A percentile compares a stretch with the other conserved stretches of the same genome.
Evolutionary conservation across 30 jellyfish, hydroid and myxozoan species (phyloP).

Genomic region (Mastigias papua): DNA sequence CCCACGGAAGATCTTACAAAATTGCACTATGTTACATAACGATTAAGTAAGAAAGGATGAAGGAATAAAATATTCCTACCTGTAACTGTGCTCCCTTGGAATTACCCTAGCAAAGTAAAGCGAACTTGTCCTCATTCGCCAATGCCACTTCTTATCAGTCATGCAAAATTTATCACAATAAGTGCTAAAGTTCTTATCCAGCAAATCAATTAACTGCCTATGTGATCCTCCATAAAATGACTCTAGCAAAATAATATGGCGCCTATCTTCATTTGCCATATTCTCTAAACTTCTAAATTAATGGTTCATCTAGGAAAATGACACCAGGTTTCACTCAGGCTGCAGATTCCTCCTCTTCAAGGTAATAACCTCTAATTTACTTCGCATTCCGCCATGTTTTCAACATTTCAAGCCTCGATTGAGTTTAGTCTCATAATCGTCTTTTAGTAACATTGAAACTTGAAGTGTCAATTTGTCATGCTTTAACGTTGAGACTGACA

Average conservation of each 20-base stretch:
- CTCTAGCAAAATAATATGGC: constrained; percentile 62
- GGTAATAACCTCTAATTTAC: no score
- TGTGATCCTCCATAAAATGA: constrained; percentile 99
- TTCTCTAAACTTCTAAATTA: not conserved
- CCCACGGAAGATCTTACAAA: no score
- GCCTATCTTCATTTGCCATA: constrained; percentile 7
- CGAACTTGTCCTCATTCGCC: constrained; percentile 98
- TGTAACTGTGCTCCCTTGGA: constrained; percentile 31
- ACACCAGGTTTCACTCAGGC: not conserved
- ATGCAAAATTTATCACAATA: constrained; percentile 64
- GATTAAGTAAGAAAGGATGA: not conserved
- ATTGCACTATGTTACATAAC: no score
- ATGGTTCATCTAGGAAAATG: not conserved
- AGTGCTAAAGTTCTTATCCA: constrained; percentile 22
- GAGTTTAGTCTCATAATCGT: no score
- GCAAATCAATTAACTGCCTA: constrained; percentile 85
- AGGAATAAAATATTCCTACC: not conserved
- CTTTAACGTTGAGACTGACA: no score
- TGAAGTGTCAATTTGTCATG: no score
- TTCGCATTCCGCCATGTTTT: no score
- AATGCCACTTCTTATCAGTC: constrained; percentile 98
- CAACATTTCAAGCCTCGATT: no score
- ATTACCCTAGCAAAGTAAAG: constrained; percentile 78
- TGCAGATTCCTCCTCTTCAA: no score
- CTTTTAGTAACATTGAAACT: no score